Base-by-base conservation (phyloP, 2,113 vertebrate species). In the Anser brachyrhynchus region DNA sequence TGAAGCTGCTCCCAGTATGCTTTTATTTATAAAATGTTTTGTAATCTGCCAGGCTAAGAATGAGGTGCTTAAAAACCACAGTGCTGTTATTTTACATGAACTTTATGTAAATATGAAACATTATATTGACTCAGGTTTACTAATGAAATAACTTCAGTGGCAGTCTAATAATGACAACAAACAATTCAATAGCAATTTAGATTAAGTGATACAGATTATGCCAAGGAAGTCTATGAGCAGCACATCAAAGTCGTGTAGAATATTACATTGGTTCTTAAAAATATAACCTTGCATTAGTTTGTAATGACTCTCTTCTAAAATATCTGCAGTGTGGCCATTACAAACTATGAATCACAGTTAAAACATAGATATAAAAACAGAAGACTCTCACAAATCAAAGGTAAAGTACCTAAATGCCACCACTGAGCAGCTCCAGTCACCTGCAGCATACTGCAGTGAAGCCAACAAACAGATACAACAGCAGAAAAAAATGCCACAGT, bases 21-120 rank as follows among this genome's bases (percentile, higher is more conserved):
- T 75, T 93, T 73, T 82, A 14, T 89, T 84, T 95, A 73, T 35
- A 69, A 95, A 87, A 55, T 51, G 13, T 69, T 90, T 76, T 81
- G 37, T 64, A 44, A 69, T 65, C 33, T 78, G 8, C 41, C 43
- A 65, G 23, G 43, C 61, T 77, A 72, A 84, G 58, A 66, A 84
- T 69, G 69, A 93, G 49, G 9, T 90, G 51, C 44, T 94, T 83
- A 87, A 87, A 92, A 92, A 41, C 11, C 13, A 18, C 31, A 84
- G 37, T 46, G 35, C 10, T 75, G 17, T 64, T 92, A 86, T 89
- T 89, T 87, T n/a, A 73, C 6, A 5, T 43, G 8, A 82, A 49
- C 5, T 66, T 84, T 67, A 59, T 82, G 58, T 64, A 95, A 90
- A 93, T 73, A 66, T 16, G 41, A 87, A 95, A 70, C 35, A 11